phyloP scores from a whole-genome alignment of 2,888 invertebrate genomes.

The Syritta pipiens region DNA sequence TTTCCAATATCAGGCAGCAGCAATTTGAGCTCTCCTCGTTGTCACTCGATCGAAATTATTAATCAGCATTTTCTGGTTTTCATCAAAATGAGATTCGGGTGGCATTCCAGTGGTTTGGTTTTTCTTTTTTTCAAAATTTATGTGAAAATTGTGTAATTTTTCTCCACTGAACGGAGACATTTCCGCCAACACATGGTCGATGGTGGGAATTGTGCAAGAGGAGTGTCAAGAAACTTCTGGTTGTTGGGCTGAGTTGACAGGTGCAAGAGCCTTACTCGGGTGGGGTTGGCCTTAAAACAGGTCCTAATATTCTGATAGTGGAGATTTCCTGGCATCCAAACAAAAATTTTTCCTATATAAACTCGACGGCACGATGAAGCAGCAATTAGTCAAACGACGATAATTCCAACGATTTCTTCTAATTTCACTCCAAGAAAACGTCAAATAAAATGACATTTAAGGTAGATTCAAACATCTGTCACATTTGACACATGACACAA shows the following conservation, averaged over 20 bases:
- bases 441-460: constrained; percentile 12
- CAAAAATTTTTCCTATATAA: constrained; percentile 44
- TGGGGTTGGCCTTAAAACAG: constrained; percentile 24
- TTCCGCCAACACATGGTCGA: too few relatives aligned
- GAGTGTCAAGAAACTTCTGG: too few relatives aligned
- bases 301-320: constrained; percentile 15
- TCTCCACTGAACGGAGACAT: too few relatives aligned
- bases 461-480: neutral
- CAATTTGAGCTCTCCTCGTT: constrained; percentile 37
- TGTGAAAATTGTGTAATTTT: neutral
- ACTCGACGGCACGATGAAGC: constrained; percentile 11
- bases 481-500: neutral
- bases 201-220: neutral
- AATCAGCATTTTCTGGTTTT: constrained; percentile 56
- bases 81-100: constrained; percentile 24
- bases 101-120: neutral
- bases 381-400: constrained; percentile 45
- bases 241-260: too few relatives aligned
- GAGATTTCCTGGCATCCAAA: constrained; percentile 15
- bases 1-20: constrained; percentile 51
- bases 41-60: constrained; percentile 33
- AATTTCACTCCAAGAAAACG: neutral
- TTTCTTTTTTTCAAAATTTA: neutral
- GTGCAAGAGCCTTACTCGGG: too few relatives aligned
- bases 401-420: constrained; percentile 25